Base-by-base conservation (phyloP, 2,888 invertebrate genomes). In the Rhagophthalmus giganteus region DNA sequence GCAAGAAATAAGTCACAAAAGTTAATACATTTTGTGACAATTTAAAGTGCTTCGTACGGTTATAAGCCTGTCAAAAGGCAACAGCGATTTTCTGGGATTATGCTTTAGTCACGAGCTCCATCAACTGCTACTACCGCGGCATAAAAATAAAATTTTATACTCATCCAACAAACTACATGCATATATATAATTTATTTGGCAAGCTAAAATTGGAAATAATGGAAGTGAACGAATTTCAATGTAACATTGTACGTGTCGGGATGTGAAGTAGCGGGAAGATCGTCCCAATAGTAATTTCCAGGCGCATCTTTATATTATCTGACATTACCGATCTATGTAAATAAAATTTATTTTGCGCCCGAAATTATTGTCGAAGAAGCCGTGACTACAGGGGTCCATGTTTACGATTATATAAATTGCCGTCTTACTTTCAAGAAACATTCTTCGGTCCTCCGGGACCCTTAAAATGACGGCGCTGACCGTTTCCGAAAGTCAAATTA, bases 141-240 rank as follows among this genome's bases (percentile, higher is more conserved):
- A 52, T 52, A 52, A 52, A 52, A 46, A 46, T 52, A 25, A 41
- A 52, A 52, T 46, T 52, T 52, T 52, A 52, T 52, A 52, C 35
- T 46, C 46, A 51, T 46, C 52, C 40, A 30, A 40, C 52, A 52
- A 52, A 52, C 52, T 46, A 40, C 52, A 46, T 52, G n/a, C n/a
- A n/a, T n/a, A n/a, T n/a, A n/a, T n/a, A 52, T 46, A 52, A 52
- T 52, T 52, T 52, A 52, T 52, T 52, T 52, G 46, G 52, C 45
- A 44, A 46, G 52, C 40, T 33, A 46, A 35, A 50, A 52, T 46
- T 46, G 34, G 35, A 35, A 40, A 46, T 52, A 52, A 52, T 46
- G 34, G 52, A 52, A 52, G 32, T 46, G 40, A n/a, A n/a, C n/a
- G 14, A 40, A 39, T 46, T 26, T 51, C 28, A 40, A 46, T 46